phyloP scores from a whole-genome alignment of 1,140 invertebrate species.

The Geopemphigus sp. region DNA sequence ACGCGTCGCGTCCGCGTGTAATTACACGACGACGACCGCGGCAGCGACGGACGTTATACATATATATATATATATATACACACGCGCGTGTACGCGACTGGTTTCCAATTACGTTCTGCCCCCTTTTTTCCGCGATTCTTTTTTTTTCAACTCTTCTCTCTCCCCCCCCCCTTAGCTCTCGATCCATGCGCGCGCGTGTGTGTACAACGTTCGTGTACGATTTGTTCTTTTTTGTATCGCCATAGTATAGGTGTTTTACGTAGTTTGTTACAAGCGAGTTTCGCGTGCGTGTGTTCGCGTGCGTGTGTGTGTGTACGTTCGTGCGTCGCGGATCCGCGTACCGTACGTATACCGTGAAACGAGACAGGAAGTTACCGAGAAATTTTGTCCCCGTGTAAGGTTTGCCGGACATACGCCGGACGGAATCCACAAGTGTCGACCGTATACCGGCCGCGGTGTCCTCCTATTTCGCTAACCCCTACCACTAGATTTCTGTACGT shows the following conservation, averaged over 20 bases:
- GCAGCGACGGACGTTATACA: not conserved
- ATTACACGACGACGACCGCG: slow-evolving; percentile 5
- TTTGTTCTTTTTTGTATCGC: no score
- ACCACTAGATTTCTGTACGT: no score
- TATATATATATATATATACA: slow-evolving; percentile 21
- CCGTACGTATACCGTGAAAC: not conserved
- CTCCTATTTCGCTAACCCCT: no score
- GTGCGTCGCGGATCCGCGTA: not conserved
- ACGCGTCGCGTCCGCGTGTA: slow-evolving; percentile 14
- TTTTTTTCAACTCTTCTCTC: not conserved
- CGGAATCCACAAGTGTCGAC: slow-evolving; percentile 13
- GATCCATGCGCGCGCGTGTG: no score
- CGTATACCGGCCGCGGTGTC: not conserved
- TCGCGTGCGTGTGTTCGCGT: not conserved
- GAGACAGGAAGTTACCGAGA: slow-evolving; percentile 35
- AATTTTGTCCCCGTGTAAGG: slow-evolving; percentile 11
- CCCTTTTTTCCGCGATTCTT: not conserved
- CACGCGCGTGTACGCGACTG: not conserved
- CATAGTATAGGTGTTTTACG: slow-evolving; percentile 17
- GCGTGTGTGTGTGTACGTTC: not conserved
- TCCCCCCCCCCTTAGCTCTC: no score
- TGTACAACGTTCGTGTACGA: no score
- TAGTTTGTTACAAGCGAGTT: not conserved
- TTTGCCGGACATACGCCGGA: slow-evolving; percentile 19
- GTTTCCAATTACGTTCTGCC: slow-evolving; percentile 34